Conservation (phyloP, 2,888 invertebrate genomes). For the Caenorhabditis wallacei region DNA sequence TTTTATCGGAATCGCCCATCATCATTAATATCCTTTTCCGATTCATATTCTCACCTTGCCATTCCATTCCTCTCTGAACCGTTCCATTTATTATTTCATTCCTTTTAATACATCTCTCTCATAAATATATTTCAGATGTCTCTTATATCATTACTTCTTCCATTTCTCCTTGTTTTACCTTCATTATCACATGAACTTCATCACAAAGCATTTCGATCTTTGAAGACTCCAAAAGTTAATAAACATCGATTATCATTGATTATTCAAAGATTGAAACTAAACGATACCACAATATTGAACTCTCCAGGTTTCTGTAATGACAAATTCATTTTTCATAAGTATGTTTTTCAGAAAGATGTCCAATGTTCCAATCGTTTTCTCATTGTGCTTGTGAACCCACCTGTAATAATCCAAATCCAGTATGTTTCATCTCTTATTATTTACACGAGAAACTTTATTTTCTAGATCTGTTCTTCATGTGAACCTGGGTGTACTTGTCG, state of each 20-base stretch:
- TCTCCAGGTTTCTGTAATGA: constrained; percentile 4
- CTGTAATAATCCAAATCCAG: constrained; percentile 55
- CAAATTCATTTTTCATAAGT: neutral
- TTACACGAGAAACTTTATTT: too few species aligned
- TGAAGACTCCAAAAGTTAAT: constrained; percentile 47
- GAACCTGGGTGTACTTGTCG: constrained; percentile 54
- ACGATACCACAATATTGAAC: constrained; percentile 35
- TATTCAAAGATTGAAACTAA: constrained; percentile 37
- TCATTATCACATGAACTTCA: constrained; percentile 7
- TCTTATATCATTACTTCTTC: neutral
- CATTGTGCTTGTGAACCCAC: constrained; percentile 51
- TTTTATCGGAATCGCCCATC: constrained; percentile 39
- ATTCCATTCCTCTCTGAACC: constrained; percentile 29
- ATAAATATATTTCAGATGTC: constrained; percentile 34
- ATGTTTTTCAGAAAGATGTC: constrained; percentile 36
- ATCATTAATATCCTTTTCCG: constrained; percentile 46
- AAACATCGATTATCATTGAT: constrained; percentile 48
- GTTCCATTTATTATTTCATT: neutral
- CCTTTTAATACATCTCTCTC: neutral
- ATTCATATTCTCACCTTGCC: constrained; percentile 56
- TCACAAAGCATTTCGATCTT: constrained; percentile 51
- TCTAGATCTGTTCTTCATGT: constrained; percentile 32
- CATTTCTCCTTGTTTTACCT: constrained; percentile 16
- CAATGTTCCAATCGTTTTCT: constrained; percentile 50
- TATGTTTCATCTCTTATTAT: neutral